Evolutionary conservation across 1,140 invertebrate genomes (phyloP).

Genomic region (Neodiprion pinetum): DNA sequence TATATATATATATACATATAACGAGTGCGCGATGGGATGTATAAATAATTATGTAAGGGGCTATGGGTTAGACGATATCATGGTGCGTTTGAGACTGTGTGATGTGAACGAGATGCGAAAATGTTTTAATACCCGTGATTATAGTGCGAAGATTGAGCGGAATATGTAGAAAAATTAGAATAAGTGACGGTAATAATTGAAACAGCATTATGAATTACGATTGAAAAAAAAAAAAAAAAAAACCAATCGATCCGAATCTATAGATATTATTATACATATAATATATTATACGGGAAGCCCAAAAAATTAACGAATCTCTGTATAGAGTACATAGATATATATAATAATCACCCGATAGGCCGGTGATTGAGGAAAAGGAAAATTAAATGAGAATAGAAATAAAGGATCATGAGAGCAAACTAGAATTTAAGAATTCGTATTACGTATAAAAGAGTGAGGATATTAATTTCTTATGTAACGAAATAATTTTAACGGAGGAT

Average conservation of each 20-base stretch:
- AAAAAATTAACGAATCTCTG: too few species aligned
- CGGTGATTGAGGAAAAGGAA: background rate
- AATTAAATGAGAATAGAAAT: background rate
- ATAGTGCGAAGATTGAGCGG: background rate
- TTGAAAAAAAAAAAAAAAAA: background rate
- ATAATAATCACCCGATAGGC: too few species aligned
- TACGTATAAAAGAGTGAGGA: slow-evolving; percentile 19
- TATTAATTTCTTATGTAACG: slow-evolving; percentile 29
- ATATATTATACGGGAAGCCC: background rate
- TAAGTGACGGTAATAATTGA: background rate
- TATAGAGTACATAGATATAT: too few species aligned
- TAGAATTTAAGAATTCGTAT: slow-evolving; percentile 8
- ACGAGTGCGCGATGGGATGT: background rate
- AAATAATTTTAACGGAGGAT: slow-evolving; percentile 9
- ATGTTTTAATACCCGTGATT: background rate
- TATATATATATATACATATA: slow-evolving; percentile 16
- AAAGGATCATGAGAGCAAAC: slow-evolving; percentile 4
- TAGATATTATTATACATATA: background rate
- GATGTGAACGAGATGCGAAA: background rate
- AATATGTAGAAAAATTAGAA: background rate
- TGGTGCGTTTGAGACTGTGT: slow-evolving; percentile 9
- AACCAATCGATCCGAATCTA: background rate
- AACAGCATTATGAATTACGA: background rate
- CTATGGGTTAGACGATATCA: slow-evolving; percentile 59
- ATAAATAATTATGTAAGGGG: slow-evolving; percentile 30